Conservation (phyloP, 2,888 invertebrate genomes). For the Zelleria hepariella region DNA sequence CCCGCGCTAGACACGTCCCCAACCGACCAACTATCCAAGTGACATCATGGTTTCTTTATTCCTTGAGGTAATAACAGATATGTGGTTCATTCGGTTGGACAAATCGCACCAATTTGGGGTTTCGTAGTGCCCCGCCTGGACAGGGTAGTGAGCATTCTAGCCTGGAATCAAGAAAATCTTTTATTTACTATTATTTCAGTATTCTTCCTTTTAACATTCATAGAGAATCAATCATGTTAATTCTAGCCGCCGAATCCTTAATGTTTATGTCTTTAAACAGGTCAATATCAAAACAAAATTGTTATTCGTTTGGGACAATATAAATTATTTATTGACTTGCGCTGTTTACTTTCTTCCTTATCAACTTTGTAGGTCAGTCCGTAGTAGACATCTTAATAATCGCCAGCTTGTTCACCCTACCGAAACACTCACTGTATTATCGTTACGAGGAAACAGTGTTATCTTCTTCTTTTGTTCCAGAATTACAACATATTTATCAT, state of each 20-base stretch:
- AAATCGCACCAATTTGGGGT: too few relatives aligned
- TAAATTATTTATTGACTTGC: conserved; percentile 52
- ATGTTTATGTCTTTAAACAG: conserved; percentile 27
- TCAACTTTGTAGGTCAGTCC: conserved; percentile 59
- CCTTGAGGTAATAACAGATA: too few relatives aligned
- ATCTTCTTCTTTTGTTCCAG: not conserved
- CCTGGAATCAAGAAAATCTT: too few relatives aligned
- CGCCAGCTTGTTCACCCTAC: not conserved
- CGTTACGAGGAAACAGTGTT: not conserved
- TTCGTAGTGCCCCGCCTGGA: too few relatives aligned
- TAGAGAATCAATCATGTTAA: not conserved
- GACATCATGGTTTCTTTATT: too few relatives aligned
- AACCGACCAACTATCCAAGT: not conserved
- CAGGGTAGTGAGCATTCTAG: too few relatives aligned
- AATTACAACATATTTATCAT: too few relatives aligned
- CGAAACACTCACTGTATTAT: not conserved
- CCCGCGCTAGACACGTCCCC: not conserved
- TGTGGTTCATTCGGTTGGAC: too few relatives aligned
- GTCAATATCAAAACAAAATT: conserved; percentile 59
- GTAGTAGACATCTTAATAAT: conserved; percentile 8
- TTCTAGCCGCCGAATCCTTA: not conserved
- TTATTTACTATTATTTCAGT: not conserved
- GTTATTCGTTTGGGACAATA: conserved; percentile 44
- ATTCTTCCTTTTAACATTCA: not conserved
- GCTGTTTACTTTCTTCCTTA: conserved; percentile 62